Base-by-base conservation (phyloP, 2,113 vertebrate species). In the Podarcis raffonei region DNA sequence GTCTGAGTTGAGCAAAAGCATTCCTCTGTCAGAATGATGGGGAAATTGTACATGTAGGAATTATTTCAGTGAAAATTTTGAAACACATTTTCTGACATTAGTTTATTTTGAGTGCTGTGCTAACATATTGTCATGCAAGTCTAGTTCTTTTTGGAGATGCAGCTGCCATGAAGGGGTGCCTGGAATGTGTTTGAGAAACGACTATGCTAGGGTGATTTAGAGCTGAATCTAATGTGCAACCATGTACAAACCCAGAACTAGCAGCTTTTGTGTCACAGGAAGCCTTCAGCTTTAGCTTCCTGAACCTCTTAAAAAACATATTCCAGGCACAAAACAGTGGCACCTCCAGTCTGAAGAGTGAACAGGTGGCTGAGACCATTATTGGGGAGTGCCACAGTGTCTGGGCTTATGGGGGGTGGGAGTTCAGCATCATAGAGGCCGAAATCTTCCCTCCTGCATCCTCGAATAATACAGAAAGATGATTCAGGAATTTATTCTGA, bases 41-140 rank as follows among this genome's bases (percentile, higher is more conserved):
- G 92, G 93, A 94, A 93, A 94, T 94, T 93, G 92, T 89, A 82
- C 42, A 75, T 92, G 87, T 89, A 91, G 92, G 90, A 94, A 91
- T 89, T 86, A 20, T 85, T 87, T 92, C 91, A 89, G 91, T 84
- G 78, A 78, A 88, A 92, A 91, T 94, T 90, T 89, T 88, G 91
- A 90, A 92, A 89, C 92, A 72, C 81, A 68, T 93, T 88, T 82
- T 87, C 77, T 91, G 92, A 95, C 89, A 91, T 23, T 84, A 68
- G 87, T 90, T 89, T 90, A 87, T 90, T 89, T 92, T 89, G 82
- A 84, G 89, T 91, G 89, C 91, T 90, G 87, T 91, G 62, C 62
- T 91, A 91, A 91, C 88, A 92, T 92, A 88, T 93, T 91, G 87
- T 81, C 92, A 84, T 85, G 84, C 42, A 77, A 86, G 84, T 90